Evolutionary conservation across 2,888 invertebrate genomes (phyloP), one percentile per base, ranked within the genome.

Genomic region (Aplocera efformata): DNA sequence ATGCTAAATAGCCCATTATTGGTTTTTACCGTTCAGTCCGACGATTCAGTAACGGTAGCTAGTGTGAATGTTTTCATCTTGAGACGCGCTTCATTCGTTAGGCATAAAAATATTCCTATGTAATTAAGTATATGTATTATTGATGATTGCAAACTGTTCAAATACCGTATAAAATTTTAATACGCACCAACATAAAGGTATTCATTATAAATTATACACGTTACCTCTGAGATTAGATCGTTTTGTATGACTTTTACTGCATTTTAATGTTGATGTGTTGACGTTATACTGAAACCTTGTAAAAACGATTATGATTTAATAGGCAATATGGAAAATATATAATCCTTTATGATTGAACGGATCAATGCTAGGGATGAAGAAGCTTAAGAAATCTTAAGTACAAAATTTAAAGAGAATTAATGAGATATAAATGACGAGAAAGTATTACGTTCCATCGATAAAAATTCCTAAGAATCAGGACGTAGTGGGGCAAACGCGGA

Each of bases 381-480:
- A 17, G 13, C 13, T n/a, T n/a, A n/a, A n/a, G n/a, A 5, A 17
- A 17, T 2, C 13, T 5, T 17, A 17, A 17, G 13, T 17, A 3
- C 5, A 5, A 17, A 2, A 17, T 17, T 17, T 17, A 17, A 17
- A 17, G 22, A 34, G 26, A 30, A 24, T 11, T 26, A 23, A 32
- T 36, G 11, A 33, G 41, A 17, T 17, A 22, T 9, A 7, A 23
- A 20, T 31, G 37, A 13, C 42, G 33, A 37, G 66, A 73, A 85
- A 81, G 73, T 79, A 61, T 76, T 67, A 73, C 72, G 59, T 65
- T 70, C 56, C 48, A 67, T 73, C 71, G 60, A 75, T 79, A 72
- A 68, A 77, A 70, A 83, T 80, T 75, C 77, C 75, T 69, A 66
- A 69, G 64, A 83, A 81, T 66, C 74, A 84, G 79, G 78, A 82